Base-by-base conservation (phyloP, 2,888 invertebrate genomes). In the Ophioninae sp. region DNA sequence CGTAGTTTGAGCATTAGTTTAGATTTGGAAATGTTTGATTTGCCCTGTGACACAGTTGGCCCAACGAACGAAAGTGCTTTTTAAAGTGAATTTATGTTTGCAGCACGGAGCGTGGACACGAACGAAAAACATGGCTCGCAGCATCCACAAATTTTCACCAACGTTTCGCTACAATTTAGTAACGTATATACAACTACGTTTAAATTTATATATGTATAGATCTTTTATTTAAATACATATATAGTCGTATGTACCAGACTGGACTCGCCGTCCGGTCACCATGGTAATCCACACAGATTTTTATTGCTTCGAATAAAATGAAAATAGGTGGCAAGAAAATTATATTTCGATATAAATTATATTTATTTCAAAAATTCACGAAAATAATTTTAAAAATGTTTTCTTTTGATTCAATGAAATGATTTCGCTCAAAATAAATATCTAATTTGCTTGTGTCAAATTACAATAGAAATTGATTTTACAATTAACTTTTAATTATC, bases 31-130 rank as follows among this genome's bases (percentile, higher is more conserved):
- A 51, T 13, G 51, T 17, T 51, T 51, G 51, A 51, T 37, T 82
- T 74, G 78, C 72, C 67, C 59, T 23, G 72, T 82, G 82, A 86
- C 82, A 77, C 85, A 74, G 76, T 83, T 81, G 76, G 79, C 37
- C 79, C 63, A 44, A 56, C 82, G 75, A 81, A 89, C 89, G 89
- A 90, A 90, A 89, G 89, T 87, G 88, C 87, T 90, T 90, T 90
- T 90, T 89, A 88, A 89, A 91, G 87, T 81, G 87, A 90, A 90
- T 91, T 91, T 90, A 90, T 91, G 86, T 85, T 87, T 78, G 73
- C 76, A 85, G 88, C 39, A 79, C 67, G 82, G 80, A 81, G 85
- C 85, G 82, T 86, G 65, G 61, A 74, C 69, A 69, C 58, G 79
- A 83, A 85, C 86, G 82, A 86, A 86, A 85, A 89, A 88, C 89